Evolutionary conservation across 2,888 invertebrate genomes (phyloP).

Genomic region (Crioceris asparagi): DNA sequence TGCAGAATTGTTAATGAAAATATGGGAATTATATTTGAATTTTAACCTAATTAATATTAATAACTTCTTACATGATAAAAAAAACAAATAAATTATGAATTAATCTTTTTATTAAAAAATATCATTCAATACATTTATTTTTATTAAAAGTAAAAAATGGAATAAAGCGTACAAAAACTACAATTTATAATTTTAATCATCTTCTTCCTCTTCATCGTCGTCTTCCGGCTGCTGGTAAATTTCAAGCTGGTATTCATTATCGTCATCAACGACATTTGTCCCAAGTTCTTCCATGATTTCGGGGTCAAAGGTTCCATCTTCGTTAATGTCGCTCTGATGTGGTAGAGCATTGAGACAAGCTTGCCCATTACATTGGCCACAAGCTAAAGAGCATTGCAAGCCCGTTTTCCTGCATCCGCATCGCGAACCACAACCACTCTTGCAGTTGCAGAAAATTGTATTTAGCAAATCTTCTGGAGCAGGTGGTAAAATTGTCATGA

Average conservation of each 20-base stretch:
- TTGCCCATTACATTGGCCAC: constrained; percentile 19
- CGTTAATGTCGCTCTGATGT: constrained; percentile 7
- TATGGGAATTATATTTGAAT: not conserved
- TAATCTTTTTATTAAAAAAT: not conserved
- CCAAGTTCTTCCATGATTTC: constrained; percentile 6
- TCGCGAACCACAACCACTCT: constrained; percentile 22
- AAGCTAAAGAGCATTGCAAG: constrained; percentile 23
- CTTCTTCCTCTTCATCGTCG: constrained; percentile 8
- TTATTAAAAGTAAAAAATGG: not conserved
- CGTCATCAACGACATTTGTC: constrained; percentile 9
- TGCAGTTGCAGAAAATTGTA: constrained; percentile 24
- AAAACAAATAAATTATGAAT: no score
- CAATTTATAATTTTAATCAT: constrained; percentile 2
- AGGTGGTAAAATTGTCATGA: constrained; percentile 24
- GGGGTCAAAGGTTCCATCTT: constrained; percentile 9
- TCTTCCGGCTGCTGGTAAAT: constrained; percentile 6
- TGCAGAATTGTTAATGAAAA: not conserved
- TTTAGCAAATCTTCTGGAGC: constrained; percentile 23
- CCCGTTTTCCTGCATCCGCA: constrained; percentile 24
- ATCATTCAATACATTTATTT: not conserved
- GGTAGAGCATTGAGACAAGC: constrained; percentile 17
- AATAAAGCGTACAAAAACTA: not conserved
- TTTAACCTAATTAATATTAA: not conserved
- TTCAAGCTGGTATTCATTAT: constrained; percentile 6
- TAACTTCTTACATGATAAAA: not conserved